A percentile compares a stretch with the other conserved stretches of the same genome.
phyloP scores from a whole-genome alignment of 2,888 invertebrate species.

The Tyria jacobaeae region DNA sequence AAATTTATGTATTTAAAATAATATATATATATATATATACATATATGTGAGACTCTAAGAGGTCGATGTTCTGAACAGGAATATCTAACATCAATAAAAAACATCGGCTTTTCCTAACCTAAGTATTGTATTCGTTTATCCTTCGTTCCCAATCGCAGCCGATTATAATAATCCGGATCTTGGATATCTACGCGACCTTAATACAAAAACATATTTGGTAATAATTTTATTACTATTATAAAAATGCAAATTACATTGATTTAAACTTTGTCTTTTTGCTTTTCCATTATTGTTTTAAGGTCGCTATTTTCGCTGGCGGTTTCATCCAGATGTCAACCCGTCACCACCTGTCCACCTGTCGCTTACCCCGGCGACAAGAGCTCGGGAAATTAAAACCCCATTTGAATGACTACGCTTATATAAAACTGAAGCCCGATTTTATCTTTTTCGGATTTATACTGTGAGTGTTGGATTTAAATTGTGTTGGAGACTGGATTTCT shows the following conservation, averaged over 20 bases:
- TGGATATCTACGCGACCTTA: too few relatives aligned
- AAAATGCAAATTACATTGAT: background rate
- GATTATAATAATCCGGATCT: too few relatives aligned
- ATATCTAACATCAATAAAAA: too few relatives aligned
- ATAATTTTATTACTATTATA: background rate
- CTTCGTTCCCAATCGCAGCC: too few relatives aligned
- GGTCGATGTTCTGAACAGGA: too few relatives aligned
- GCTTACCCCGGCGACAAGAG: slow-evolving; percentile 39
- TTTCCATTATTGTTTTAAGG: slow-evolving; percentile 20
- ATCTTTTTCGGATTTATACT: slow-evolving; percentile 3
- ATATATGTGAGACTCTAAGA: too few relatives aligned
- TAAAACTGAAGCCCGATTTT: slow-evolving; percentile 29
- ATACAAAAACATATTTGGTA: too few relatives aligned
- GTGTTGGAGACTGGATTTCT: background rate
- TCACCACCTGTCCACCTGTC: slow-evolving; percentile 52
- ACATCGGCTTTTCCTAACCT: too few relatives aligned
- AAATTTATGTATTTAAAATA: too few relatives aligned
- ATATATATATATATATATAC: too few relatives aligned
- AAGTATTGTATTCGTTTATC: too few relatives aligned
- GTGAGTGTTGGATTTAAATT: too few relatives aligned
- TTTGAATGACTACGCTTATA: slow-evolving; percentile 52
- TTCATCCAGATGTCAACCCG: slow-evolving; percentile 49
- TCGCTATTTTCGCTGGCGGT: slow-evolving; percentile 29
- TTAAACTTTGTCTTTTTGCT: slow-evolving; percentile 13
- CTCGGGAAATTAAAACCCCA: slow-evolving; percentile 62